A percentile compares a stretch with the other conserved stretches of the same genome.
Evolutionary conservation across 2,113 vertebrate genomes (phyloP).

Genomic region (Solenodon paradoxus): DNA sequence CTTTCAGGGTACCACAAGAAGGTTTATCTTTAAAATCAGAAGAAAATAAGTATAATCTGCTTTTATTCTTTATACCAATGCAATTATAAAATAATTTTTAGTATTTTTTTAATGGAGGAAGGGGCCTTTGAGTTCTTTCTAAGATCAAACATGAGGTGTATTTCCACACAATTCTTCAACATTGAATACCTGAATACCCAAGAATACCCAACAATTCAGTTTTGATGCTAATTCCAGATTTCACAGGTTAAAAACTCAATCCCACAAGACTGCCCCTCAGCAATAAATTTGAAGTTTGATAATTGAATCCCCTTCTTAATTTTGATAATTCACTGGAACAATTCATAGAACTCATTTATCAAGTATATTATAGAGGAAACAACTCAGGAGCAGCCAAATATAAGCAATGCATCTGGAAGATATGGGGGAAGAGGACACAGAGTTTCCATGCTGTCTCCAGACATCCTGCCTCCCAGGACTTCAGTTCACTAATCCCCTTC

Average conservation of each 20-base stretch:
- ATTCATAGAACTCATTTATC: background rate
- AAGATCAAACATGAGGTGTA: background rate
- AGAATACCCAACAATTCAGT: background rate
- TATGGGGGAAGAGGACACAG: background rate
- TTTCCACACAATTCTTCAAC: background rate
- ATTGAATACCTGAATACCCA: too few relatives aligned
- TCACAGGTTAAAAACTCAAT: background rate
- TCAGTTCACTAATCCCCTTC: background rate
- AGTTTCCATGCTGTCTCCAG: background rate
- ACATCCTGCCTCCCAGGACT: background rate
- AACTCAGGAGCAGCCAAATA: background rate
- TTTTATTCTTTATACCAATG: background rate
- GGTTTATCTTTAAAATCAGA: background rate
- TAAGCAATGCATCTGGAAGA: background rate
- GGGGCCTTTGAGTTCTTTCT: background rate
- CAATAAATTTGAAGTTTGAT: background rate
- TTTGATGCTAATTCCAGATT: background rate
- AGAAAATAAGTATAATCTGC: background rate
- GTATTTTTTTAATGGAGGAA: background rate
- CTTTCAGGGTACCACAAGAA: background rate
- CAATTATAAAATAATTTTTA: background rate
- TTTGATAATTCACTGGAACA: background rate
- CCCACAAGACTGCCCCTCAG: background rate
- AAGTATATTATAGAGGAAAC: background rate
- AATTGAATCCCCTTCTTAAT: background rate